These are phyloP conservation scores for Aurelia sp. DNA, from an alignment of 30 jellyfish, hydroid and myxozoan genomes.

Conservation along the genomic window DNA sequence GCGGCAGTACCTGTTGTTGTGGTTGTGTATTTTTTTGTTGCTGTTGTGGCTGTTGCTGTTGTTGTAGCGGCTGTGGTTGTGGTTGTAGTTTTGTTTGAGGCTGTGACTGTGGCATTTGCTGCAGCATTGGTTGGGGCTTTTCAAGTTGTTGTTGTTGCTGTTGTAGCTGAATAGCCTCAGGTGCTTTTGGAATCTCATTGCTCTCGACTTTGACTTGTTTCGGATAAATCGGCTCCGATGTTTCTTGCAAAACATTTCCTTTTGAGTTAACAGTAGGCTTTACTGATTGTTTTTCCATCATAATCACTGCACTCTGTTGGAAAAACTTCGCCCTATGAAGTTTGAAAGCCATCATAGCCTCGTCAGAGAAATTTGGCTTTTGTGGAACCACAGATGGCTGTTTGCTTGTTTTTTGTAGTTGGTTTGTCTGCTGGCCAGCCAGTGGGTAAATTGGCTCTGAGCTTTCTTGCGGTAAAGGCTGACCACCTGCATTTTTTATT, in stretches of 20 bases:
- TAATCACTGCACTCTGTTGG: slow-evolving; percentile 33
- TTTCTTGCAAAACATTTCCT: slow-evolving; percentile 40
- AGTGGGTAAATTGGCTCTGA: slow-evolving; percentile 43
- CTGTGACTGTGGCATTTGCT: slow-evolving; percentile 24
- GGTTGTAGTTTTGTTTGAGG: background rate
- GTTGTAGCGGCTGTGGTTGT: background rate
- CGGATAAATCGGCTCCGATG: slow-evolving; percentile 44
- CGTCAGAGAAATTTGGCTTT: background rate
- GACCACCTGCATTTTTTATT: background rate
- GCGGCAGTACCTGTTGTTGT: slow-evolving; percentile 29
- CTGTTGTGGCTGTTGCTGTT: slow-evolving; percentile 13
- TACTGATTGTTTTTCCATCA: slow-evolving; percentile 23
- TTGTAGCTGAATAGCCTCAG: background rate
- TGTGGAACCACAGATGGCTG: background rate
- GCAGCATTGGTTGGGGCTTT: slow-evolving; percentile 11
- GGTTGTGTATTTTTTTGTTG: slow-evolving; percentile 8
- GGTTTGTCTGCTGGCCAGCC: background rate
- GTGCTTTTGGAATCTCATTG: background rate
- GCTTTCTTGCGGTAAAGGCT: slow-evolving; percentile 20
- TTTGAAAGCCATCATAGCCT: slow-evolving; percentile 32
- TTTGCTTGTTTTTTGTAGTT: background rate
- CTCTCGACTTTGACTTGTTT: slow-evolving; percentile 17
- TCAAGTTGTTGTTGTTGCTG: slow-evolving; percentile 27
- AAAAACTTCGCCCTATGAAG: slow-evolving; percentile 9
- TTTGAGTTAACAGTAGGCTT: slow-evolving; percentile 5